These are phyloP conservation scores for Xylota sylvarum DNA, from an alignment of 2,888 invertebrate genomes.

Conservation along the genomic window DNA sequence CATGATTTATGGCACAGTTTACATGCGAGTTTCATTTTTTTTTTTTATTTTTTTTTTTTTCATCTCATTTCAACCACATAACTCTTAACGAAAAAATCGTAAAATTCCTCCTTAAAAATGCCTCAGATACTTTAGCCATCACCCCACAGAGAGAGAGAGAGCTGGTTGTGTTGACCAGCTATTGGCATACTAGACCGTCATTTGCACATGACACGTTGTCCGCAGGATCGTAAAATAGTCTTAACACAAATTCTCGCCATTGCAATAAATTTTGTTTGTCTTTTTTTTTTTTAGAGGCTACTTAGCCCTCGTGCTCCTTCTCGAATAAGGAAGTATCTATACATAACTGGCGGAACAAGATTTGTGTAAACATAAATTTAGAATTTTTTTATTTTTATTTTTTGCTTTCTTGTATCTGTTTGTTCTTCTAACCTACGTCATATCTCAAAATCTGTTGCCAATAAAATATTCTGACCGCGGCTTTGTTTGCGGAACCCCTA, in stretches of 20 bases:
- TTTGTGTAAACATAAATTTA: constrained; percentile 71
- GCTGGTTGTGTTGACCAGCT: background rate
- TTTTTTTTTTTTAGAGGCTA: constrained; percentile 43
- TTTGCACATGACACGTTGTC: constrained; percentile 62
- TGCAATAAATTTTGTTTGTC: constrained; percentile 40
- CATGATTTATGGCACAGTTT: constrained; percentile 51
- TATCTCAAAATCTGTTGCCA: constrained; percentile 73
- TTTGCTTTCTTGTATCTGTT: constrained; percentile 40
- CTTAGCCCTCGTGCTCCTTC: constrained; percentile 36
- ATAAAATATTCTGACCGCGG: constrained; percentile 63
- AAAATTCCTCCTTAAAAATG: constrained; percentile 8
- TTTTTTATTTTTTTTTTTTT: constrained; percentile 7
- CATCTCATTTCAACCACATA: constrained; percentile 11
- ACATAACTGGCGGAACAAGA: constrained; percentile 61
- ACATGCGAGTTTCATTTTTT: constrained; percentile 19
- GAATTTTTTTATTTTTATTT: constrained; percentile 30
- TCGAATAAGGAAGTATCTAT: constrained; percentile 67
- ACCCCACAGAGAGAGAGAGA: background rate
- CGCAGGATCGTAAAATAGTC: constrained; percentile 54
- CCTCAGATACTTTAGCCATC: background rate
- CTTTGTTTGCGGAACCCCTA: constrained; percentile 65
- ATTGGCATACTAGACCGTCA: constrained; percentile 19
- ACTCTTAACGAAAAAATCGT: constrained; percentile 9
- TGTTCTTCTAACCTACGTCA: constrained; percentile 71
- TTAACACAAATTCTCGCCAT: constrained; percentile 36